These are phyloP conservation scores for Euura lappo DNA, from an alignment of 1,140 invertebrate species.

Conservation along the genomic window DNA sequence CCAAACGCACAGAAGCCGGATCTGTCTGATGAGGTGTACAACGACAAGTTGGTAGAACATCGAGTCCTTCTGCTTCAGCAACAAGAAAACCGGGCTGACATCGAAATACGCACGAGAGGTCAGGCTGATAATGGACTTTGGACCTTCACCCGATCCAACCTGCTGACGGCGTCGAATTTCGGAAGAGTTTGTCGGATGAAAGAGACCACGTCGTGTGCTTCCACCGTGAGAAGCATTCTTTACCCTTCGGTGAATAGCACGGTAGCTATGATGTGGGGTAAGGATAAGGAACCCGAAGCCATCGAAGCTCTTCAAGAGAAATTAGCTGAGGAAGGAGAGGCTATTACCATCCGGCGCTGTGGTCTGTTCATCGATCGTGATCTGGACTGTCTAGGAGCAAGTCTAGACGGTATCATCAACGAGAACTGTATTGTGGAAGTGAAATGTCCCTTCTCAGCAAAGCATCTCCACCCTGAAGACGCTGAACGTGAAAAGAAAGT, in stretches of 20 bases:
- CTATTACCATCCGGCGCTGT: slow-evolving; percentile 33
- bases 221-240: slow-evolving; percentile 40
- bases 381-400: slow-evolving; percentile 44
- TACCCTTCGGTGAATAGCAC: slow-evolving; percentile 32
- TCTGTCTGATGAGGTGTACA: slow-evolving; percentile 1
- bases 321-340: slow-evolving; percentile 22
- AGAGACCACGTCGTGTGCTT: slow-evolving; percentile 31
- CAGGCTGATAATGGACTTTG: slow-evolving; percentile 40
- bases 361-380: slow-evolving; percentile 52
- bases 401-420: slow-evolving; percentile 51
- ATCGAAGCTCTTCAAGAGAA: slow-evolving; percentile 31
- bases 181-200: slow-evolving; percentile 38
- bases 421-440: slow-evolving; percentile 42
- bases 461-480: slow-evolving; percentile 15
- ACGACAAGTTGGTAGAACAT: slow-evolving; percentile 11
- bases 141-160: slow-evolving; percentile 32
- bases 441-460: slow-evolving; percentile 44
- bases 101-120: slow-evolving; percentile 36
- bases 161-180: slow-evolving; percentile 51
- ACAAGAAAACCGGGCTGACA: slow-evolving; percentile 21
- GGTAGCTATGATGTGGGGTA: slow-evolving; percentile 33
- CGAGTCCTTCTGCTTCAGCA: slow-evolving; percentile 16
- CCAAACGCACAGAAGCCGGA: slow-evolving; percentile 28
- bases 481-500: too few species aligned
- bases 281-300: slow-evolving; percentile 41